Evolutionary conservation across 1,140 invertebrate genomes (phyloP).

Genomic region (Drosophila pseudoananassae): DNA sequence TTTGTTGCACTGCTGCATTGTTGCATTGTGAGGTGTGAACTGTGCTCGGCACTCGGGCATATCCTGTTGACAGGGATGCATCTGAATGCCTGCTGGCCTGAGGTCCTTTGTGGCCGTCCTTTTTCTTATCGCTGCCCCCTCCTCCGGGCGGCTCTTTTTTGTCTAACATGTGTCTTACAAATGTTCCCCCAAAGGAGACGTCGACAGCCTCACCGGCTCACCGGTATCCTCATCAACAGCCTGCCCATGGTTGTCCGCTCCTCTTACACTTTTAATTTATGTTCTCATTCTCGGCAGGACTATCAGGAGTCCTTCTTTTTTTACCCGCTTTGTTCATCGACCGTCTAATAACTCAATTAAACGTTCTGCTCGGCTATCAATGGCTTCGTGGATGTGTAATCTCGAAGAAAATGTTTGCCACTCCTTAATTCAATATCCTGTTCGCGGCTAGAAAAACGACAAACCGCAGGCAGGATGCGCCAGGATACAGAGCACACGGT

Average conservation of each 20-base stretch:
- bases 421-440: slow-evolving; percentile 79
- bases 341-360: slow-evolving; percentile 79
- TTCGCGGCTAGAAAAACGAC: slow-evolving; percentile 33
- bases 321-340: slow-evolving; percentile 33
- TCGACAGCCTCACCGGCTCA: slow-evolving; percentile 25
- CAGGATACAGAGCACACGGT: slow-evolving; percentile 43
- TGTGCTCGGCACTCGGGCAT: slow-evolving; percentile 71
- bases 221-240: slow-evolving; percentile 33
- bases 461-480: slow-evolving; percentile 64
- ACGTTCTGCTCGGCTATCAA: slow-evolving; percentile 55
- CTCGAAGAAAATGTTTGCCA: slow-evolving; percentile 66
- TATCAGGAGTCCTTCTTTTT: slow-evolving; percentile 33
- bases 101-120: slow-evolving; percentile 43
- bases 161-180: slow-evolving; percentile 75
- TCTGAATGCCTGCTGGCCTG: slow-evolving; percentile 57
- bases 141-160: slow-evolving; percentile 30
- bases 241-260: slow-evolving; percentile 24
- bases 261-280: slow-evolving; percentile 53
- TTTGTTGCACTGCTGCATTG: slow-evolving; percentile 65
- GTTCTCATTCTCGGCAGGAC: slow-evolving; percentile 29
- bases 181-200: slow-evolving; percentile 50
- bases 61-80: slow-evolving; percentile 73
- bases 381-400: slow-evolving; percentile 52
- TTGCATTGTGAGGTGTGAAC: slow-evolving; percentile 78
- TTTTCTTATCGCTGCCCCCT: slow-evolving; percentile 30